These are phyloP conservation scores for roundworm (Caenorhabditis elegans) DNA, from an alignment of 1,140 invertebrate species.

Conservation along the genomic window WBcel235 BX284605.5:15568501-15569000, in stretches of 20 bases:
- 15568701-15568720: conserved; percentile 70
- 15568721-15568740: no score
- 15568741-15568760: conserved; percentile 66
- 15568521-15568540: conserved; percentile 86
- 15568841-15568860: conserved; percentile 75
- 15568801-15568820: conserved; percentile 77
- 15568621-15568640: conserved; percentile 74
- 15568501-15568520: conserved; percentile 75
- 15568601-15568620: conserved; percentile 75
- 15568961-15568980: conserved; percentile 82
- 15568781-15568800: conserved; percentile 70
- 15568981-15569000: conserved; percentile 79
- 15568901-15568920: conserved; percentile 77
- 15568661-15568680: conserved; percentile 42
- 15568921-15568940: conserved; percentile 82
- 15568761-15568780: conserved; percentile 48
- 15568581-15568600: conserved; percentile 43
- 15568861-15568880: conserved; percentile 75
- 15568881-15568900: conserved; percentile 77
- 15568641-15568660: conserved; percentile 38
- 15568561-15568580: conserved; percentile 38
- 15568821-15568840: conserved; percentile 75
- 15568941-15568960: conserved; percentile 75
- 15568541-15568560: conserved; percentile 85
- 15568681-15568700: conserved; percentile 78